Conservation (phyloP, 2,113 vertebrate genomes). For the Hyla sarda region DNA sequence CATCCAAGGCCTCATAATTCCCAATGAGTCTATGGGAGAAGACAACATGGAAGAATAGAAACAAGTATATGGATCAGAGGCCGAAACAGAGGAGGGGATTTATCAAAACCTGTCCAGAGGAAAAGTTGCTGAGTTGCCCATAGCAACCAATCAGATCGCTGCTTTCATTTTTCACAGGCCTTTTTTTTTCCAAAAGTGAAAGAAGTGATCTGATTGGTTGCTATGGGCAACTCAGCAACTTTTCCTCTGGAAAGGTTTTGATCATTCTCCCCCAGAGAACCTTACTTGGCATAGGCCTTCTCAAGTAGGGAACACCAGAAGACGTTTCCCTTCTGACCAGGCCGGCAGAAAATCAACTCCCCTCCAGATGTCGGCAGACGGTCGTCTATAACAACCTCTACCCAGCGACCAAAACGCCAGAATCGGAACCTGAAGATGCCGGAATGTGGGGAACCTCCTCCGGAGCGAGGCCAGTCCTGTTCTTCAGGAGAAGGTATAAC, state of each 20-base stretch:
- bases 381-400: slow-evolving; percentile 81
- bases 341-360: slow-evolving; percentile 80
- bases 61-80: not conserved
- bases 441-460: slow-evolving; percentile 66
- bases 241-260: no score
- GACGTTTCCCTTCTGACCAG: slow-evolving; percentile 71
- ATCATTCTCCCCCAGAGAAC: no score
- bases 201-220: no score
- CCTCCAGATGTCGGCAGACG: slow-evolving; percentile 75
- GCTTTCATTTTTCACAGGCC: no score
- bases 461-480: slow-evolving; percentile 81
- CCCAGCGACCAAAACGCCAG: slow-evolving; percentile 79
- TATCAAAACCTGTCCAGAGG: no score
- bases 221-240: no score
- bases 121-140: no score
- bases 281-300: slow-evolving; percentile 83
- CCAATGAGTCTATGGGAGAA: slow-evolving; percentile 73
- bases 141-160: no score
- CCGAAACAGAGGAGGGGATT: no score
- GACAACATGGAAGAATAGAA: not conserved
- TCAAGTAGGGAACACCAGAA: slow-evolving; percentile 84
- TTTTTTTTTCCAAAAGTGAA: no score
- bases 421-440: slow-evolving; percentile 84
- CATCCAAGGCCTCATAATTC: slow-evolving; percentile 81
- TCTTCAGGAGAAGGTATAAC: slow-evolving; percentile 78